A percentile compares a stretch with the other conserved stretches of the same genome.
Conservation (phyloP, 2,888 invertebrate species). For the Polyommatus iphigenia region DNA sequence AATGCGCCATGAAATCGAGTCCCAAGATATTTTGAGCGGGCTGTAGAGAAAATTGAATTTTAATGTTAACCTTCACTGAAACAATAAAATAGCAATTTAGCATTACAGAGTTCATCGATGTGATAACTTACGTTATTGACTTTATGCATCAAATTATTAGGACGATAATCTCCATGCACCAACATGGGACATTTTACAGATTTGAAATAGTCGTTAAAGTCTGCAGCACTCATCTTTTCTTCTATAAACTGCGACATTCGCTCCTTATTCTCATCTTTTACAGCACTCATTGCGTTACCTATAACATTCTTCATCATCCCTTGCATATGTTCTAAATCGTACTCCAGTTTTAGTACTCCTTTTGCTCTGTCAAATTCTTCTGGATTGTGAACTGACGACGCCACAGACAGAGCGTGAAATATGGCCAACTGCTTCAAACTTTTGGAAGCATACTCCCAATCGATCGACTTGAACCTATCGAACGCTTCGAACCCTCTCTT, state of each 20-base stretch:
- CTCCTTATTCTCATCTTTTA: slow-evolving; percentile 47
- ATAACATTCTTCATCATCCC: slow-evolving; percentile 37
- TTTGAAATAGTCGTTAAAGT: slow-evolving; percentile 41
- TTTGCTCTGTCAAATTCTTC: slow-evolving; percentile 43
- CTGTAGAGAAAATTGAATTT: not conserved
- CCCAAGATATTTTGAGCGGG: too few species aligned
- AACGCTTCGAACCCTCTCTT: slow-evolving; percentile 43
- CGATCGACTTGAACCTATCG: slow-evolving; percentile 46
- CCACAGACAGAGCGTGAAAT: slow-evolving; percentile 56
- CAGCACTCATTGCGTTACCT: slow-evolving; percentile 38
- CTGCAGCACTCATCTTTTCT: slow-evolving; percentile 25
- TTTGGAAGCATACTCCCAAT: slow-evolving; percentile 49
- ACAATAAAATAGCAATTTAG: not conserved
- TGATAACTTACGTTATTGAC: slow-evolving; percentile 23
- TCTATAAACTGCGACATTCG: slow-evolving; percentile 45
- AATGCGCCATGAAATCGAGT: too few species aligned
- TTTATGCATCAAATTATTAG: slow-evolving; percentile 45
- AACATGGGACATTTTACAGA: slow-evolving; percentile 41
- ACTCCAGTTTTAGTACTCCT: slow-evolving; percentile 25
- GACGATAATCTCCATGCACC: slow-evolving; percentile 44
- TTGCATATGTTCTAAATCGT: slow-evolving; percentile 34
- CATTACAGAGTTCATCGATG: not conserved
- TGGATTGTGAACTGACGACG: slow-evolving; percentile 48
- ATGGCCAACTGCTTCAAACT: slow-evolving; percentile 49
- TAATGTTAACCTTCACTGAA: not conserved